Conservation (phyloP, 2,113 vertebrate species). For the Serinus canaria region DNA sequence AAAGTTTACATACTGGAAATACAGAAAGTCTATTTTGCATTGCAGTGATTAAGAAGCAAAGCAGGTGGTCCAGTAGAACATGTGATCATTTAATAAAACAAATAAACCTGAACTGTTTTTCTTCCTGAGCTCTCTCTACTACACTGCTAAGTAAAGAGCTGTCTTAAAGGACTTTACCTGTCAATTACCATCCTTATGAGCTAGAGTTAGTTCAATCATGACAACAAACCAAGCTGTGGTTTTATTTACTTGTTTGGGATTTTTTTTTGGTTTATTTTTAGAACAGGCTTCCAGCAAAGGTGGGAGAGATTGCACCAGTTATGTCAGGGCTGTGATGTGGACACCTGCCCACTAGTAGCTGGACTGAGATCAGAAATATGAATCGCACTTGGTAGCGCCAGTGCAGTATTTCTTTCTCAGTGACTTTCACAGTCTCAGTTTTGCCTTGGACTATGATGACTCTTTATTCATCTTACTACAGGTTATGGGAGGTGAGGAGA, state of each 20-base stretch:
- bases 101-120: neutral
- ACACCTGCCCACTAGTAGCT: slow-evolving; percentile 40
- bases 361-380: slow-evolving; percentile 35
- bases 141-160: neutral
- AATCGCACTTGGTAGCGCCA: neutral
- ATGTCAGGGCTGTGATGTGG: slow-evolving; percentile 11
- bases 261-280: slow-evolving; percentile 30
- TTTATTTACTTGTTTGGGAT: neutral
- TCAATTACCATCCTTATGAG: neutral
- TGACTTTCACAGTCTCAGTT: slow-evolving; percentile 20
- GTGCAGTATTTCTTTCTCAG: slow-evolving; percentile 25
- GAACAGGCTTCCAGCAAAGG: slow-evolving; percentile 7
- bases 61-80: neutral
- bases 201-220: neutral
- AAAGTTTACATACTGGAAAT: neutral
- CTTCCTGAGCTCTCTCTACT: neutral
- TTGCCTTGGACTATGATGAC: slow-evolving; percentile 1
- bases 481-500: slow-evolving; percentile 21
- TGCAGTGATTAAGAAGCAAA: neutral
- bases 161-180: neutral
- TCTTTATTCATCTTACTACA: slow-evolving; percentile 17
- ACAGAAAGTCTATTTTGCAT: neutral
- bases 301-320: neutral
- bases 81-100: neutral
- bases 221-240: neutral